These are phyloP conservation scores for Carterocephalus palaemon DNA, from an alignment of 2,888 invertebrate genomes.

Conservation along the genomic window DNA sequence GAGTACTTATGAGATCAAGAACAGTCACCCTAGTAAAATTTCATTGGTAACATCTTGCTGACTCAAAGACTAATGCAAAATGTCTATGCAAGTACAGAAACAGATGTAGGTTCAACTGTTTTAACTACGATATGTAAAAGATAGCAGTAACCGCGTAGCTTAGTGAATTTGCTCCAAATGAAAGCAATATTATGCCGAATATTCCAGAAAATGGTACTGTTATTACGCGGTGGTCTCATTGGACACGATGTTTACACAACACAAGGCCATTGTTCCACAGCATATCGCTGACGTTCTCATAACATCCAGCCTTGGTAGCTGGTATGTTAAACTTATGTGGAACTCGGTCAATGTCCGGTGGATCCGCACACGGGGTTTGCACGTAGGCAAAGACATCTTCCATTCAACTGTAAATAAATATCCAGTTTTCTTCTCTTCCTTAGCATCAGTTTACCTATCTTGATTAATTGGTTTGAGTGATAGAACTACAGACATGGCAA, in stretches of 20 bases:
- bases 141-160: background rate
- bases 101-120: background rate
- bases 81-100: no score
- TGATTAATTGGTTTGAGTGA: background rate
- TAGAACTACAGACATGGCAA: no score
- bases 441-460: no score
- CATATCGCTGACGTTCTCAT: slow-evolving; percentile 48
- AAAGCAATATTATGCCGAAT: slow-evolving; percentile 6
- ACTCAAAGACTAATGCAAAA: no score
- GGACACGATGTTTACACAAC: slow-evolving; percentile 59
- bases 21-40: no score
- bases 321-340: slow-evolving; percentile 35
- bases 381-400: background rate
- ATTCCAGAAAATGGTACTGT: slow-evolving; percentile 8
- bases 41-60: no score
- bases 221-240: slow-evolving; percentile 24
- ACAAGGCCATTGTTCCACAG: slow-evolving; percentile 58
- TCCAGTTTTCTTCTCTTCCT: no score
- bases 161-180: background rate
- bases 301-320: slow-evolving; percentile 39
- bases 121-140: background rate
- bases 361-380: slow-evolving; percentile 35
- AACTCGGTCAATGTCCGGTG: slow-evolving; percentile 64
- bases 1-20: no score
- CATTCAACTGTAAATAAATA: background rate